Evolutionary conservation across 2,113 vertebrate genomes (phyloP).

Genomic region (Trematocara marginatum): DNA sequence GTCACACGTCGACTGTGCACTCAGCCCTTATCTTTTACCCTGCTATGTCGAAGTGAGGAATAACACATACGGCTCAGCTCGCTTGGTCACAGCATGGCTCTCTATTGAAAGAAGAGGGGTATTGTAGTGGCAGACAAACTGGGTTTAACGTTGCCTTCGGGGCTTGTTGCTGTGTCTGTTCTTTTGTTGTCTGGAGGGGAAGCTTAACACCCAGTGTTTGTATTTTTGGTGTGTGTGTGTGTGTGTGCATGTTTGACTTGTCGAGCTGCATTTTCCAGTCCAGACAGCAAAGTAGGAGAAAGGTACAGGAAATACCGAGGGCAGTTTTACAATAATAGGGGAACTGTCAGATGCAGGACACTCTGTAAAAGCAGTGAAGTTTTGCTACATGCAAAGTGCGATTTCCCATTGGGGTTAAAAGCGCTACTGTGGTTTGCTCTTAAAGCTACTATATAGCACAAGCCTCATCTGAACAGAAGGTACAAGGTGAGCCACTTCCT

Average conservation of each 20-base stretch:
- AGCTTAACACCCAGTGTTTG: conserved; percentile 38
- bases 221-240: conserved; percentile 8
- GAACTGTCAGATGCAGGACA: background rate
- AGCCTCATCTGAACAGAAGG: background rate
- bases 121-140: conserved; percentile 21
- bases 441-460: background rate
- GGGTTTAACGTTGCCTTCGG: conserved; percentile 54
- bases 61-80: conserved; percentile 1
- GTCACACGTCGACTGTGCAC: background rate
- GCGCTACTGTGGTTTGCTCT: background rate
- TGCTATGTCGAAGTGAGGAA: background rate
- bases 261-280: conserved; percentile 28
- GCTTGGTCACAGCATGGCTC: background rate
- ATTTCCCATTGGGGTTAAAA: background rate
- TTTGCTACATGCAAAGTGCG: background rate
- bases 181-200: conserved; percentile 55
- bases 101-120: conserved; percentile 22
- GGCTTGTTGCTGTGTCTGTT: conserved; percentile 57
- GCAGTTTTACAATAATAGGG: conserved; percentile 10
- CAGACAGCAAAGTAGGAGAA: conserved; percentile 2
- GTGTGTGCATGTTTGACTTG: conserved; percentile 9
- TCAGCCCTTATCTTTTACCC: background rate
- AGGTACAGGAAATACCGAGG: conserved; percentile 45
- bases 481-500: conserved; percentile 30
- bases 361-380: background rate